Percentiles rank a stretch among this genome's conserved stretches.
Evolutionary conservation across 2,113 vertebrate species (phyloP).

Genomic region (Phyllostomus hastatus): DNA sequence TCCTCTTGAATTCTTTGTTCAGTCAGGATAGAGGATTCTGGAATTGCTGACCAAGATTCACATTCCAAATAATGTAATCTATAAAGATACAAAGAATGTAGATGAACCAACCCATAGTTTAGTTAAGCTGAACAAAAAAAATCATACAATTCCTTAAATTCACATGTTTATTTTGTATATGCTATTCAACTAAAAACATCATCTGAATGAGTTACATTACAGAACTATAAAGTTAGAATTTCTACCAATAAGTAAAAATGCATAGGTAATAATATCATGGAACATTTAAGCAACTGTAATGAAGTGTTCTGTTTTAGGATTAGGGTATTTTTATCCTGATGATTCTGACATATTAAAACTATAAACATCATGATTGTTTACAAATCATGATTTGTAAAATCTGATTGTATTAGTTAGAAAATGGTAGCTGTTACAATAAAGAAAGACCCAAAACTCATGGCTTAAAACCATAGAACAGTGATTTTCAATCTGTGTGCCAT

Average conservation of each 20-base stretch:
- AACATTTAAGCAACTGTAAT: neutral
- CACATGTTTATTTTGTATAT: neutral
- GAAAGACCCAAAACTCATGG: neutral
- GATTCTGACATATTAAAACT: neutral
- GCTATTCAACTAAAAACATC: neutral
- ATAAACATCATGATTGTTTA: neutral
- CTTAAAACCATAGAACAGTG: neutral
- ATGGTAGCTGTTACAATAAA: neutral
- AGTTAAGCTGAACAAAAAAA: neutral
- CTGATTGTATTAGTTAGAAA: neutral
- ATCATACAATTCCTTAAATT: neutral
- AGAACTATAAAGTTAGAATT: neutral
- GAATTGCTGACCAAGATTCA: constrained; percentile 18
- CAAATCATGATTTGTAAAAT: neutral
- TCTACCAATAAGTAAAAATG: neutral
- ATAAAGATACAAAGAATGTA: neutral
- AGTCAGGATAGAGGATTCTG: neutral
- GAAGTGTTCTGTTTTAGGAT: neutral
- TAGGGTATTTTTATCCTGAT: neutral
- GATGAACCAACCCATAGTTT: neutral
- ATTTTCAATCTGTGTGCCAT: no score
- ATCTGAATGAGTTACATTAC: neutral
- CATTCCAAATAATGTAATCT: constrained; percentile 3
- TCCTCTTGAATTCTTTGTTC: constrained; percentile 27
- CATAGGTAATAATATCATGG: neutral